A percentile compares a stretch with the other conserved stretches of the same genome.
phyloP scores from a whole-genome alignment of 2,113 vertebrate genomes.

The Hypomesus transpacificus region DNA sequence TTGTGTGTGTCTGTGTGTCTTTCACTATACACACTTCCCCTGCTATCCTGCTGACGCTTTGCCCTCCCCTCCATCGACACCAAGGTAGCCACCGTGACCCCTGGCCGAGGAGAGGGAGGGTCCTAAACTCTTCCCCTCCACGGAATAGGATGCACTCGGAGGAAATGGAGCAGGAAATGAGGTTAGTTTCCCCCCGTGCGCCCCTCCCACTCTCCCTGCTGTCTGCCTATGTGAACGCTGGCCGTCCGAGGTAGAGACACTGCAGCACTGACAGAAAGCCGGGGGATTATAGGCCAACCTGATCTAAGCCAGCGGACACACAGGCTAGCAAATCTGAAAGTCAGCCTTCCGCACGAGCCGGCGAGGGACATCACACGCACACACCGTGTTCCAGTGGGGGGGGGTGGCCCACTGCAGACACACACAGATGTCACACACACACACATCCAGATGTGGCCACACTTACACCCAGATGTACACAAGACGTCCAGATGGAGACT shows the following conservation, averaged over 20 bases:
- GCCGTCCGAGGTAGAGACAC: constrained; percentile 33
- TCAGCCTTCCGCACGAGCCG: constrained; percentile 69
- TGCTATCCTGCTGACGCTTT: not conserved
- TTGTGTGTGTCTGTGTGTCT: not conserved
- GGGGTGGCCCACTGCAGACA: not conserved
- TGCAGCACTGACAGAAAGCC: constrained; percentile 45
- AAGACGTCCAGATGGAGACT: constrained; percentile 4
- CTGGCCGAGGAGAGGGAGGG: constrained; percentile 48
- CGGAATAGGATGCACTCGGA: constrained; percentile 58
- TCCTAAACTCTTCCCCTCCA: constrained; percentile 50
- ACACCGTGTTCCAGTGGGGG: not conserved
- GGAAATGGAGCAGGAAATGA: constrained; percentile 77
- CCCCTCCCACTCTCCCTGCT: constrained; percentile 6
- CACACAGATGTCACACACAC: not conserved
- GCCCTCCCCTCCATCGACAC: constrained; percentile 34
- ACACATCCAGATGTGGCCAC: not conserved
- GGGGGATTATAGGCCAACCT: constrained; percentile 57
- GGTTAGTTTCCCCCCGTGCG: constrained; percentile 68
- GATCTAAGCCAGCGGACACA: constrained; percentile 65
- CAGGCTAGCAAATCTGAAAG: constrained; percentile 69
- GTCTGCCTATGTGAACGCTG: constrained; percentile 55
- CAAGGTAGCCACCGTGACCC: constrained; percentile 62
- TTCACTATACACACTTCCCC: constrained; percentile 46
- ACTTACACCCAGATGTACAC: constrained; percentile 15
- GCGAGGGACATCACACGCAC: constrained; percentile 58